Base-by-base conservation (phyloP, 2,113 vertebrate genomes). In the Lathamus discolor region DNA sequence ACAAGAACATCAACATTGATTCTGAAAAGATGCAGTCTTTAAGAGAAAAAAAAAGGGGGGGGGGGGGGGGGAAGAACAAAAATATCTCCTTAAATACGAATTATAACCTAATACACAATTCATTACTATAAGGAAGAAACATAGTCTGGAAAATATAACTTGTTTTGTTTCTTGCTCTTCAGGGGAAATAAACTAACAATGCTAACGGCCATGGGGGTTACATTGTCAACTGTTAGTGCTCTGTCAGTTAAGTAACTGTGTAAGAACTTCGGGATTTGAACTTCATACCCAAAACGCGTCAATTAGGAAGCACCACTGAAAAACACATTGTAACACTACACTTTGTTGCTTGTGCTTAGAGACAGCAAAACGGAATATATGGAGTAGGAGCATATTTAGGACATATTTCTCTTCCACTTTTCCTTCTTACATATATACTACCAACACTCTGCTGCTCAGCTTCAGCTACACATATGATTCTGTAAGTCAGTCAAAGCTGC, bases 21-120 rank as follows among this genome's bases (percentile, higher is more conserved):
- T 75, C 64, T 64, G 46, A 64, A 93, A 67, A 55, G 11, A 39
- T 3, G 2, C 12, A 39, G 12, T 70, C 0, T 2, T 55, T 12
- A 0, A 5, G 24, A 28, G 25, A 10, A 5, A 44, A 31, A 62
- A 33, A 27, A 14, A 1, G 3, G 13, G 8, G 4, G 6, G 14
- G 3, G 2, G 7, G 3, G 17, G 13, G 13, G 41, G n/a, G n/a
- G n/a, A 37, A 55, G 13, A 55, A 29, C 13, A 48, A 9, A 76
- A 79, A 28, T 33, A 22, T 39, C 4, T 28, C 55, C 27, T 92
- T 67, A 63, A 85, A 63, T 25, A 59, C 0, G 1, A 77, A 84
- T 75, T 49, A 49, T 24, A 87, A 70, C 27, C 13, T 15, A 13
- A 78, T 64, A 20, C 17, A 41, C 63, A 72, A 83, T n/a, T 83